Evolutionary conservation across 1,140 invertebrate genomes (phyloP), one percentile per base, ranked within the genome.

Genomic region (Globodera rostochiensis): DNA sequence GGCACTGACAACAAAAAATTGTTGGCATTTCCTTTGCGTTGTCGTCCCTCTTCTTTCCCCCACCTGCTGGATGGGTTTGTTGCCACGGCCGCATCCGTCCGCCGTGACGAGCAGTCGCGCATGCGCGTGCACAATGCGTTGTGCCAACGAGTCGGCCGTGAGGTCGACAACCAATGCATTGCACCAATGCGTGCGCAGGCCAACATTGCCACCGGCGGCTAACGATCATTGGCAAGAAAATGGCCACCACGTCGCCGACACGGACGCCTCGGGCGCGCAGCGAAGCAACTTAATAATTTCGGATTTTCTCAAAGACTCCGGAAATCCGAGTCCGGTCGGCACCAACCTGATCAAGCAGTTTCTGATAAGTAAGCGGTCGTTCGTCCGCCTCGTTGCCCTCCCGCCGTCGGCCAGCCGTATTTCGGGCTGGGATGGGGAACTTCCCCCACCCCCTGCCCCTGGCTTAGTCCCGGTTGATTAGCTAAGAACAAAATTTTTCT

Each of bases 141-240:
- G 89, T 66, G 92, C 91, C n/a, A 93, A 86, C 25, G 92, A 91
- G 71, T 93, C 91, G 6, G 92, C 86, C 86, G 91, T 92, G 85
- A 93, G n/a, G 13, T 93, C 93, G 57, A 92, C 93, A 89, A 93
- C 93, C 21, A 96, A 91, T 98, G 97, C 77, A 98, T 92, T 25
- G 95, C 95, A 1, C 97, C 97, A 84, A 98, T 95, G 79, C 93
- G 93, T 8, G 95, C 94, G 90, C 96, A 98, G 0, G 96, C 96
- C 77, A 99, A 91, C 94, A 98, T 96, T 13, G 95, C 94, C 21
- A 98, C 93, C 0, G 95, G 93, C 21, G 96, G 91, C 91, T 98
- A 78, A 96, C 89, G 70, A 98, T 94, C 95, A 98, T 98, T 13
- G 97, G 97, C 95, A 99, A 97, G 90, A 98, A 99, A 83, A 98